These are phyloP conservation scores for Xiphophorus hellerii DNA, from an alignment of 2,113 vertebrate genomes.

Conservation along the genomic window DNA sequence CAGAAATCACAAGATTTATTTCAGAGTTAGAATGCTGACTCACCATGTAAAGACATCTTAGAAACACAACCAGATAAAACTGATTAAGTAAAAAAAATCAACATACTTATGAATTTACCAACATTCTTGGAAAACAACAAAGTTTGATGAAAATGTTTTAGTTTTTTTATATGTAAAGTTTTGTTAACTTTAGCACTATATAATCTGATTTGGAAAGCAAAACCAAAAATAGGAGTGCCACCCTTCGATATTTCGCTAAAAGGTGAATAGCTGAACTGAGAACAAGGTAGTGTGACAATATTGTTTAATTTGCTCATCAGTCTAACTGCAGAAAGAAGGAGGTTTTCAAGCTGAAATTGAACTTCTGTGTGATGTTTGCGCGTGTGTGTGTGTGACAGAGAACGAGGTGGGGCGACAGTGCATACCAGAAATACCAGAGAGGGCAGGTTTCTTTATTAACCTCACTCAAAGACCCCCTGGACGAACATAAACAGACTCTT, in stretches of 20 bases:
- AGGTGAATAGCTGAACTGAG: neutral
- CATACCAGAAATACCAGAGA: conserved; percentile 77
- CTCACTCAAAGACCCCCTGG: conserved; percentile 51
- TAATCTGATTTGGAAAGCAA: neutral
- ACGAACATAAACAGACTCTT: conserved; percentile 55
- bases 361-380: neutral
- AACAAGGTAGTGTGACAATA: neutral
- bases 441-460: conserved; percentile 73
- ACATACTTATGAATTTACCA: neutral
- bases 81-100: neutral
- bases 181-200: neutral
- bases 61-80: neutral
- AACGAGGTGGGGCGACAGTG: conserved; percentile 4
- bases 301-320: neutral
- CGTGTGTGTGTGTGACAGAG: neutral
- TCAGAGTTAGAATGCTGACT: neutral
- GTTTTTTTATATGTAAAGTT: neutral
- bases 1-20: neutral
- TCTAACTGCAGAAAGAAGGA: neutral
- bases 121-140: neutral
- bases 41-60: neutral
- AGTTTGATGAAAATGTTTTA: neutral
- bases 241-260: neutral
- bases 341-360: neutral
- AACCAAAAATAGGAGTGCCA: neutral